Conservation (phyloP, 2,797 vertebrate species). For the Gymnopithys bicolor region DNA sequence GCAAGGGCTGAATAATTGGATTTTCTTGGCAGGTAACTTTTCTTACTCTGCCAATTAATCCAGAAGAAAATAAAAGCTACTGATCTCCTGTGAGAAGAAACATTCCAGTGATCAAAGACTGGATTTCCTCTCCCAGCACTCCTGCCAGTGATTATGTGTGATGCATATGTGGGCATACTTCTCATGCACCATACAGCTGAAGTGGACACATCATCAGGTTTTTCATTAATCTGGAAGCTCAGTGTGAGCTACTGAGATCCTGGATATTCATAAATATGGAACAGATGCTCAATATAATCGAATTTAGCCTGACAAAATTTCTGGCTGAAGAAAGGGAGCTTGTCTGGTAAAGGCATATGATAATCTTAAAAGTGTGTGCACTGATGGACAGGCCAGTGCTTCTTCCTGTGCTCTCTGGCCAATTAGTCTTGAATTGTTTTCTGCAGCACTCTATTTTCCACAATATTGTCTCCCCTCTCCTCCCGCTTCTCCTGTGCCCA, state of each 20-base stretch:
- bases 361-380: neutral
- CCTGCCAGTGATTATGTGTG: neutral
- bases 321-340: neutral
- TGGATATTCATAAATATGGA: neutral
- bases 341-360: neutral
- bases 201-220: neutral
- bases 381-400: neutral
- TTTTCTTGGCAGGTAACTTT: slow-evolving; percentile 43
- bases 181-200: neutral
- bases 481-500: neutral
- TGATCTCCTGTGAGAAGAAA: neutral
- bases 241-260: neutral
- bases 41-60: slow-evolving; percentile 14
- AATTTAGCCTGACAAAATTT: neutral
- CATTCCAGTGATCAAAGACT: neutral
- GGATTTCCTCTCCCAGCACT: neutral
- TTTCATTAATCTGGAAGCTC: neutral
- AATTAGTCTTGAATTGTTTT: neutral
- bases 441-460: neutral
- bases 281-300: neutral
- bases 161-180: neutral
- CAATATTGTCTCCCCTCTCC: neutral
- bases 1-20: slow-evolving; percentile 21
- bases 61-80: neutral
- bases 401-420: neutral